These are phyloP conservation scores for Antedon mediterranea DNA, from an alignment of 53 echinoderm and acorn worm genomes.

Conservation along the genomic window DNA sequence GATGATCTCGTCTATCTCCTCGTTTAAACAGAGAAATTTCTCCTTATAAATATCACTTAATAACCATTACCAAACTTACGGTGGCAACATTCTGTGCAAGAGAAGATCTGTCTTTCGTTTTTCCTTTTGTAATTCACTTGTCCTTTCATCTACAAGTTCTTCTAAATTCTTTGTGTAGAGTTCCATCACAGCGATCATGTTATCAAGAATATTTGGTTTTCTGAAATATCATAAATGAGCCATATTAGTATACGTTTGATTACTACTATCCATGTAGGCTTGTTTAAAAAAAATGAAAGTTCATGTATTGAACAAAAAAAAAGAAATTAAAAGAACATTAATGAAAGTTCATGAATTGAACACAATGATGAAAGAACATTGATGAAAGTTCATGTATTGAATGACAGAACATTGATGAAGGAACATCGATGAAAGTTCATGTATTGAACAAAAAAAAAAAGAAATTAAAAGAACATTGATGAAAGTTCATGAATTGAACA, in stretches of 20 bases:
- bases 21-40: too few relatives aligned
- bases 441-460: neutral
- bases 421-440: too few relatives aligned
- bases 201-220: constrained; percentile 94
- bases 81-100: constrained; percentile 92
- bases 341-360: too few relatives aligned
- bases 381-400: too few relatives aligned
- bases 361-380: too few relatives aligned
- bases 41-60: too few relatives aligned
- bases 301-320: neutral
- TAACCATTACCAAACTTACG: constrained; percentile 55
- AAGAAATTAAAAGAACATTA: neutral
- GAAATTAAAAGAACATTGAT: neutral
- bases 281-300: too few relatives aligned
- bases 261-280: too few relatives aligned
- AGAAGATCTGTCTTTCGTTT: constrained; percentile 80
- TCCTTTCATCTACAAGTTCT: constrained; percentile 90
- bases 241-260: too few relatives aligned
- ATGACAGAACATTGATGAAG: too few relatives aligned
- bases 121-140: constrained; percentile 60
- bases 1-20: too few relatives aligned
- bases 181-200: constrained; percentile 99
- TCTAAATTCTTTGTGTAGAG: constrained; percentile 93
- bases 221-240: constrained; percentile 9
- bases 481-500: too few relatives aligned